Base-by-base conservation (phyloP, 1,140 invertebrate genomes). In the Brachionus plicatilis region DNA sequence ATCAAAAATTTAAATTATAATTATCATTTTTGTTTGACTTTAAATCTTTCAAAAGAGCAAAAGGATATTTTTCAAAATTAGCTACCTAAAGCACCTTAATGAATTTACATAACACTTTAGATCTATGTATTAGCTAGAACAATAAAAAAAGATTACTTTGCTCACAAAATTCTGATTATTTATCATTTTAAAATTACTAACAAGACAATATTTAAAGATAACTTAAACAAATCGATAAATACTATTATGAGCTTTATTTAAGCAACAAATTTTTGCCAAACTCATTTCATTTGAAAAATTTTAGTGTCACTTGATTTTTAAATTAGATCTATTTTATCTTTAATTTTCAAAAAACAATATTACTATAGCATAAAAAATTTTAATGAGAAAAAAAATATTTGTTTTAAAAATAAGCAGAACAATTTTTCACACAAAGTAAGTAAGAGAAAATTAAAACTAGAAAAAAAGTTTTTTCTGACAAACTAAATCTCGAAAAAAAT, bases 11-110 rank as follows among this genome's bases (percentile, higher is more conserved):
- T 60, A 20, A 60, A 60, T 60, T 60, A 60, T 60, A 60, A 60
- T 60, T 60, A 60, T 60, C 53, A 60, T 60, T 60, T 60, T 60
- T 60, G 53, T 60, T 60, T 60, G 53, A 60, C 53, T 60, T 60
- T 5, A 60, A 20, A 5, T 20, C 20, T 60, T 60, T 20, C 3
- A 56, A 60, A 60, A 60, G 53, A 60, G 20, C 53, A 60, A 60
- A 60, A 20, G 53, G 53, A 24, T 60, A 60, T 60, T 60, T 56
- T 24, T 24, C 53, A 60, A 60, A 60, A 20, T 60, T 20, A 60
- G 9, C 53, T 60, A 6, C 17, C 20, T 20, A 17, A 60, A 60
- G 53, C 20, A 56, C 14, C 53, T 56, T 17, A 56, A n/a, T 17
- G n/a, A 60, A 20, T 60, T 20, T 60, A 60, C 17, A 60, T 9